Percentiles rank a stretch among this genome's conserved stretches.
phyloP scores from a whole-genome alignment of 2,113 vertebrate genomes.

The Nothobranchius kuhntae region DNA sequence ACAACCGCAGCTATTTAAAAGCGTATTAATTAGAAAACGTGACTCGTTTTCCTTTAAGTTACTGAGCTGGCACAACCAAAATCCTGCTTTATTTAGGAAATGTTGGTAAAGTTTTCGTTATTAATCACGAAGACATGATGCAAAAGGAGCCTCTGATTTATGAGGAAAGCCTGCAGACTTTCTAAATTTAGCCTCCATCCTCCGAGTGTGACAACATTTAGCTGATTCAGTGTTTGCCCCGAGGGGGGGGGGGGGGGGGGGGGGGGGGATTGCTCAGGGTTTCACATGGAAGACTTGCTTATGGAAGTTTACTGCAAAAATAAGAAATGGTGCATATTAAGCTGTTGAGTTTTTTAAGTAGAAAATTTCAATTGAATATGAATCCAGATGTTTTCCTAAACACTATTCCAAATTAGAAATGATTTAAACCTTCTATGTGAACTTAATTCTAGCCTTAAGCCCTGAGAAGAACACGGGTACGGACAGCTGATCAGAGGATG shows the following conservation, averaged over 20 bases:
- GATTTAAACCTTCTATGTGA: background rate
- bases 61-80: background rate
- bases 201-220: slow-evolving; percentile 10
- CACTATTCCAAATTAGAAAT: background rate
- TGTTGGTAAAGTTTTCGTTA: background rate
- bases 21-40: background rate
- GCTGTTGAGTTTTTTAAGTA: no score
- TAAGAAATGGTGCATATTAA: background rate
- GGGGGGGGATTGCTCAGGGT: slow-evolving; percentile 24
- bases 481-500: slow-evolving; percentile 20
- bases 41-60: background rate
- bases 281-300: slow-evolving; percentile 23
- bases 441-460: slow-evolving; percentile 1
- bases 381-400: background rate
- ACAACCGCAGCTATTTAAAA: background rate
- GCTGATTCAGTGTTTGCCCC: slow-evolving; percentile 25
- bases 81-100: no score
- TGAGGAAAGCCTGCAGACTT: slow-evolving; percentile 13
- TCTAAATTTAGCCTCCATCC: slow-evolving; percentile 29
- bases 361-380: no score
- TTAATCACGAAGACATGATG: background rate
- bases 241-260: slow-evolving; percentile 6
- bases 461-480: slow-evolving; percentile 4
- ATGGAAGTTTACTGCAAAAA: background rate
- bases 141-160: slow-evolving; percentile 24